A percentile compares a stretch with the other conserved stretches of the same genome.
Conservation (phyloP, 2,888 invertebrate genomes). For the Strigamia maritima region DNA sequence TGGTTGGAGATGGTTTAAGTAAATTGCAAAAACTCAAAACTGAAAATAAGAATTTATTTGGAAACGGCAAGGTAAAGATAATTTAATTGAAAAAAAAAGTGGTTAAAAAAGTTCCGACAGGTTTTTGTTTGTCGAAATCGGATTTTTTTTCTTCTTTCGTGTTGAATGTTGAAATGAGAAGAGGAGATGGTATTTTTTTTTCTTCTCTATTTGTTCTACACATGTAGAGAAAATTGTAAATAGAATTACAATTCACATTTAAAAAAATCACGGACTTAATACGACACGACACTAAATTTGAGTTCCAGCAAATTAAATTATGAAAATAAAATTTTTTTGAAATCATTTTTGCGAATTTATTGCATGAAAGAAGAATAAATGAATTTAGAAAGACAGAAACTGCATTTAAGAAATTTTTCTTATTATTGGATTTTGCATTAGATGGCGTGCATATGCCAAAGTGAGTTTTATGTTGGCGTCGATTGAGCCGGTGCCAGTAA, state of each 20-base stretch:
- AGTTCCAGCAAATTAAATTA: too few relatives aligned
- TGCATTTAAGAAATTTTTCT: background rate
- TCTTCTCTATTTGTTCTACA: background rate
- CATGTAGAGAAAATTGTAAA: background rate
- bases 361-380: background rate
- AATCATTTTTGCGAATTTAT: background rate
- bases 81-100: too few relatives aligned
- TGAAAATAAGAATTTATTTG: too few relatives aligned
- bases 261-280: background rate
- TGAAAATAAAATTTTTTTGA: too few relatives aligned
- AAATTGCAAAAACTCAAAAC: too few relatives aligned
- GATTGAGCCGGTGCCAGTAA: conserved; percentile 10
- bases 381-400: background rate
- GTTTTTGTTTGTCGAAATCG: too few relatives aligned
- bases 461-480: conserved; percentile 10
- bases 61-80: too few relatives aligned
- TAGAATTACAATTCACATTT: background rate
- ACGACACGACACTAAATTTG: background rate
- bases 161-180: background rate
- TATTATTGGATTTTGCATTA: background rate
- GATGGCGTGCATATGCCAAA: background rate
- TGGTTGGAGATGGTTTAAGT: too few relatives aligned
- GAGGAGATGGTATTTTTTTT: background rate
- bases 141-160: too few relatives aligned
- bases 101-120: too few relatives aligned